A percentile compares a stretch with the other conserved stretches of the same genome.
Evolutionary conservation across 2,113 vertebrate species (phyloP).

Genomic region (Prunella fulvescens): DNA sequence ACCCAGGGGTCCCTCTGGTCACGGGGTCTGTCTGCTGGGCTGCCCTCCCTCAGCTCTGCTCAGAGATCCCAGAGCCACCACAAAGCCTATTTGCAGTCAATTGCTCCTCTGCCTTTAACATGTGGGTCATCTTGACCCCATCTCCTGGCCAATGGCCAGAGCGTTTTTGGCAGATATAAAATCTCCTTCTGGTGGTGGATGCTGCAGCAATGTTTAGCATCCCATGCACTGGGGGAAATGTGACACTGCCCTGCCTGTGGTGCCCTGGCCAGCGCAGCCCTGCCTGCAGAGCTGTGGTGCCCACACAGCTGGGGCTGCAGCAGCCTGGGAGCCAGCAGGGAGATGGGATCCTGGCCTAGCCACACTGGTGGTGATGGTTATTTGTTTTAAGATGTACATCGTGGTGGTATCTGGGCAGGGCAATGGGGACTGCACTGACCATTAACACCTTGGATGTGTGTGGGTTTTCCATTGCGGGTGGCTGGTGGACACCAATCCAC

Average conservation of each 20-base stretch:
- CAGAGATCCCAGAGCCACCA: background rate
- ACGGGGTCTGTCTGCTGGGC: background rate
- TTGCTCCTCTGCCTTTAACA: constrained; percentile 16
- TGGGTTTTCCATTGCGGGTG: background rate
- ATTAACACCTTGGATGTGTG: background rate
- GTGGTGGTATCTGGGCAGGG: background rate
- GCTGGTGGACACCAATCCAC: background rate
- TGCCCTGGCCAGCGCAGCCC: accelerated
- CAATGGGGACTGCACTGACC: background rate
- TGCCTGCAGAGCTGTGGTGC: background rate
- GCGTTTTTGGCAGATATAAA: constrained; percentile 23
- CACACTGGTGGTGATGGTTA: accelerated
- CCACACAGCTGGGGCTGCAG: accelerated
- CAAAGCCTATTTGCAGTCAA: background rate
- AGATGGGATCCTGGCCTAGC: background rate
- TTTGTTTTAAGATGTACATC: background rate
- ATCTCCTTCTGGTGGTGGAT: background rate
- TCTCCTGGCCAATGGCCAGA: constrained; percentile 35
- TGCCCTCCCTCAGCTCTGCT: background rate
- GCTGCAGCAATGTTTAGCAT: background rate
- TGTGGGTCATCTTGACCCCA: constrained; percentile 57
- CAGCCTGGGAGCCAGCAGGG: background rate
- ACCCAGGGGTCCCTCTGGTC: background rate
- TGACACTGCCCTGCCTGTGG: background rate
- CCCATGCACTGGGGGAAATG: constrained; percentile 41